Evolutionary conservation across 2,797 vertebrate species (phyloP).

Genomic region (Periophthalmus magnuspinnatus): DNA sequence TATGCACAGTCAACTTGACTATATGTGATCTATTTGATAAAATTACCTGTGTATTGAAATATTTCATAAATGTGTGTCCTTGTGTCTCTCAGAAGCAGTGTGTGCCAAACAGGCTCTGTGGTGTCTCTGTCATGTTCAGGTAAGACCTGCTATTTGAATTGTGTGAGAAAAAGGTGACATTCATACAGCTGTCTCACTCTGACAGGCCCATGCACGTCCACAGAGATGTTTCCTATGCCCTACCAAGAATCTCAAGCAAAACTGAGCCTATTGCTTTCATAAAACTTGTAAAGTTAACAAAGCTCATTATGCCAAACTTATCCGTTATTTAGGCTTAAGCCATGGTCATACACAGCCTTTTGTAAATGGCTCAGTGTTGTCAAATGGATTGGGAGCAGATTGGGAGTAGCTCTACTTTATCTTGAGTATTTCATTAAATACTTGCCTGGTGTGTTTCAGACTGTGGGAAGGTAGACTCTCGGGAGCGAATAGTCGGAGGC

Average conservation of each 20-base stretch:
- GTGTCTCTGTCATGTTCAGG: conserved; percentile 85
- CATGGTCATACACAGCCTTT: background rate
- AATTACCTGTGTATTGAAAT: background rate
- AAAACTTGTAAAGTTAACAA: background rate
- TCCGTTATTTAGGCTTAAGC: background rate
- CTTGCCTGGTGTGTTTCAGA: conserved; percentile 48
- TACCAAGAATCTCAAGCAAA: background rate
- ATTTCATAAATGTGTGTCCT: background rate
- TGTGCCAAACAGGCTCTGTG: conserved; percentile 74
- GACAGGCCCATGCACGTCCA: conserved; percentile 13
- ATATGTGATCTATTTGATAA: background rate
- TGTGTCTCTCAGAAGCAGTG: conserved; percentile 40
- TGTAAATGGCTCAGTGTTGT: background rate
- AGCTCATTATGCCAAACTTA: background rate
- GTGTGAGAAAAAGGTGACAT: conserved; percentile 2
- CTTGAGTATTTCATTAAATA: background rate
- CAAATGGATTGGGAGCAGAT: background rate
- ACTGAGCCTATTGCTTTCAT: background rate
- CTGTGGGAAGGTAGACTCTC: conserved; percentile 72
- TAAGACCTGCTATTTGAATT: conserved; percentile 56
- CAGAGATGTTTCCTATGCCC: background rate
- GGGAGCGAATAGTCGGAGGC: conserved; percentile 84
- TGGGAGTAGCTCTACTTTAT: background rate
- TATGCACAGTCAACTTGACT: background rate
- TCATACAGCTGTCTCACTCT: conserved; percentile 24